These are phyloP conservation scores for Machaerirhynchus nigripectus DNA, from an alignment of 2,113 vertebrate species.

Conservation along the genomic window DNA sequence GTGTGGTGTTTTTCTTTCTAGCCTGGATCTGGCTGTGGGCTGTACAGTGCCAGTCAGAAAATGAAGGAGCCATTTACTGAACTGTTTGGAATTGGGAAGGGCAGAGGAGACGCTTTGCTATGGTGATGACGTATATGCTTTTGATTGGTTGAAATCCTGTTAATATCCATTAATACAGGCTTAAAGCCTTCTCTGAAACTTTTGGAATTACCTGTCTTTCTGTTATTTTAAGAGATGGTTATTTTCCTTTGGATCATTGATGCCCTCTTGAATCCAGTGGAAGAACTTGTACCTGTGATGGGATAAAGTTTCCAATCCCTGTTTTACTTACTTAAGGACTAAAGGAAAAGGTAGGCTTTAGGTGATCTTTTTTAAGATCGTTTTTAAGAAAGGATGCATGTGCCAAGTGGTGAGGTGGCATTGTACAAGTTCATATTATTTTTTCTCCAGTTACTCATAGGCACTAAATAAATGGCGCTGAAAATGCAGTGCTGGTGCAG, in stretches of 20 bases:
- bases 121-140: neutral
- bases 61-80: neutral
- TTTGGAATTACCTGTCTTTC: neutral
- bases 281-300: neutral
- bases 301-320: neutral
- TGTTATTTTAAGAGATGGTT: neutral
- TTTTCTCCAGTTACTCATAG: neutral
- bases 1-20: neutral
- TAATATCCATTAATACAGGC: neutral
- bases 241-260: neutral
- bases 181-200: neutral
- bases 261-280: neutral
- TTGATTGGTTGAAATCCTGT: neutral
- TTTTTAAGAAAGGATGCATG: neutral
- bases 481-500: neutral
- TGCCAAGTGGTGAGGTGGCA: neutral
- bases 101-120: neutral
- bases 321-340: neutral
- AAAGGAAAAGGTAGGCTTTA: neutral
- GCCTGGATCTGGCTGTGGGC: neutral
- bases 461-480: neutral
- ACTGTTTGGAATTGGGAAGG: neutral
- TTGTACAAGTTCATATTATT: neutral
- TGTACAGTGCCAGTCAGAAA: neutral
- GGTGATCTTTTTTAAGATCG: neutral